These are phyloP conservation scores for Brachionus plicatilis DNA, from an alignment of 1,140 invertebrate species.

Conservation along the genomic window DNA sequence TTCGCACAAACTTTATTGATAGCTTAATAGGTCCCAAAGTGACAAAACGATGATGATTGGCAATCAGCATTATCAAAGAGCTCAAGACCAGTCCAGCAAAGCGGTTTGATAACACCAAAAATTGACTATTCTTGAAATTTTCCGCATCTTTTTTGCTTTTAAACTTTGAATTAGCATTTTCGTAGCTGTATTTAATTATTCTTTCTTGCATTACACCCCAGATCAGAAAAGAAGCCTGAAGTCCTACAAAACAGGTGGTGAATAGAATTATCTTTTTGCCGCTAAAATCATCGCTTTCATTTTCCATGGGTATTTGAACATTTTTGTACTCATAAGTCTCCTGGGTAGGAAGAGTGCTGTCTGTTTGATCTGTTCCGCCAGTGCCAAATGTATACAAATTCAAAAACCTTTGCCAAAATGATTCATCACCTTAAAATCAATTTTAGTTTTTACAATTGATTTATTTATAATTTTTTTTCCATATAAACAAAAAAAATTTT, in stretches of 20 bases:
- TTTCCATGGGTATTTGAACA: neutral
- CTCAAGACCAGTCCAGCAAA: neutral
- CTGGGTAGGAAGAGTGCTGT: neutral
- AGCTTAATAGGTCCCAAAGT: neutral
- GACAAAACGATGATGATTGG: neutral
- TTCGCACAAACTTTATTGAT: neutral
- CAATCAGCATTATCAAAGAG: neutral
- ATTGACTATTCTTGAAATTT: constrained; percentile 37
- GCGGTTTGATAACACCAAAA: constrained; percentile 17
- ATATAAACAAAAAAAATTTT: neutral
- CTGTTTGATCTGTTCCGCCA: neutral
- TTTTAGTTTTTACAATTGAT: neutral
- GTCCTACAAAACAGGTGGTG: neutral
- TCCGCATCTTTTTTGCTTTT: constrained; percentile 6
- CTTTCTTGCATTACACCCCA: constrained; percentile 38
- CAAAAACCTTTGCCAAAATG: neutral
- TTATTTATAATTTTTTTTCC: neutral
- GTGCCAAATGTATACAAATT: constrained; percentile 12
- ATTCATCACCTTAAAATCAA: neutral
- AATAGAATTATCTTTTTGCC: neutral
- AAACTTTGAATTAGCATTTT: neutral
- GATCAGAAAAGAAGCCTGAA: constrained; percentile 13
- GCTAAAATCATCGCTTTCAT: neutral
- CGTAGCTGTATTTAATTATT: constrained; percentile 11
- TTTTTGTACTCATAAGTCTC: neutral